Percentiles rank a stretch among this genome's conserved stretches.
These are phyloP conservation scores for Leptoteleia sp. DNA, from an alignment of 1,140 invertebrate genomes.

Conservation along the genomic window DNA sequence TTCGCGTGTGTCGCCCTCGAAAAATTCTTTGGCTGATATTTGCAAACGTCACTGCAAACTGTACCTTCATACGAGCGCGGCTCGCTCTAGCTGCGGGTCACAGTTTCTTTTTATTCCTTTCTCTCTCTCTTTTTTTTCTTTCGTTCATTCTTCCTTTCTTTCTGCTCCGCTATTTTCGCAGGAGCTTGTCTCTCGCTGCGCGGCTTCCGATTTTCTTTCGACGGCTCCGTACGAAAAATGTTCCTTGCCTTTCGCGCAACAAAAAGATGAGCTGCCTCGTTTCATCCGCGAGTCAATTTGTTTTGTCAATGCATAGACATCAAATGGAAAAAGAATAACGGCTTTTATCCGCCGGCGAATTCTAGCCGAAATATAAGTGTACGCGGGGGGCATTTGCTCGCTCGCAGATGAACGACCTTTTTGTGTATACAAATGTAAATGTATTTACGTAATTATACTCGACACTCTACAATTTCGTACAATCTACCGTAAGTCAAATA, in stretches of 20 bases:
- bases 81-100: slow-evolving; percentile 14
- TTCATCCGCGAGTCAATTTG: slow-evolving; percentile 57
- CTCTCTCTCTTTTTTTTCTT: too few species aligned
- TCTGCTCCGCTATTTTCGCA: slow-evolving; percentile 10
- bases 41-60: slow-evolving; percentile 42
- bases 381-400: too few species aligned
- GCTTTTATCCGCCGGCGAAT: slow-evolving; percentile 38
- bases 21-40: slow-evolving; percentile 52
- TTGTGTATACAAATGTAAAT: too few species aligned
- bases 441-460: too few species aligned
- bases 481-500: too few species aligned
- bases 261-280: slow-evolving; percentile 57
- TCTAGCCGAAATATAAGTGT: slow-evolving; percentile 31
- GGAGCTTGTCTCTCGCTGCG: slow-evolving; percentile 12
- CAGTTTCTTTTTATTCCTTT: too few species aligned
- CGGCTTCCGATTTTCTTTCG: slow-evolving; percentile 49
- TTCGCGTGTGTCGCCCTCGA: slow-evolving; percentile 23
- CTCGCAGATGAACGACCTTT: too few species aligned
- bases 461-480: too few species aligned
- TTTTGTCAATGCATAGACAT: slow-evolving; percentile 52
- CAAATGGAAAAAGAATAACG: slow-evolving; percentile 29
- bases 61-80: slow-evolving; percentile 9
- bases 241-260: slow-evolving; percentile 27
- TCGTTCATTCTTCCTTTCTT: too few species aligned
- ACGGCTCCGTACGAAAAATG: slow-evolving; percentile 50